A percentile compares a stretch with the other conserved stretches of the same genome.
Conservation (phyloP, 30 jellyfish, hydroid and myxozoan species). For the Cassiopea andromeda region DNA sequence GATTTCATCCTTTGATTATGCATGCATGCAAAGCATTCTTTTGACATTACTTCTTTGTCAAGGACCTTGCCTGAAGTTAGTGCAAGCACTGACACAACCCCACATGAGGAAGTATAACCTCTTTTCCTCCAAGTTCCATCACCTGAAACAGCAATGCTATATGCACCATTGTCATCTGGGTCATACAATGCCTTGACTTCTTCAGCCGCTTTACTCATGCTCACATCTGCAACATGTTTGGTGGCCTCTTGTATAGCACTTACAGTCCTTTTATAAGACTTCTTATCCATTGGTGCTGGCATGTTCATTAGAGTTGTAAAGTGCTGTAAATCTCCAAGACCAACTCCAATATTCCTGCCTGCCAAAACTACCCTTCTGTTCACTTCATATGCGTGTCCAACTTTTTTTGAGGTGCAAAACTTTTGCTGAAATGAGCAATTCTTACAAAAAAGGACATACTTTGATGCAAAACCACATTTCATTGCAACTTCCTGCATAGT, state of each 20-base stretch:
- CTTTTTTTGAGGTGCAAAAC: neutral
- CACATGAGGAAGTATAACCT: neutral
- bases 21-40: neutral
- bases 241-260: neutral
- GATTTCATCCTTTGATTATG: neutral
- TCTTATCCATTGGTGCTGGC: neutral
- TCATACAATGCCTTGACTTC: too few species aligned
- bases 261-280: neutral
- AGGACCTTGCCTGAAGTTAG: neutral
- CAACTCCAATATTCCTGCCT: constrained; percentile 11
- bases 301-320: constrained; percentile 10
- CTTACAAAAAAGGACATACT: neutral
- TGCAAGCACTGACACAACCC: neutral
- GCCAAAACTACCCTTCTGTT: neutral
- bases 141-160: constrained; percentile 6
- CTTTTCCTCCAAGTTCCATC: neutral
- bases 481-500: neutral
- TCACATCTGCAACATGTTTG: constrained; percentile 2
- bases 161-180: too few species aligned
- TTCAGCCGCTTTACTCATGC: constrained; percentile 6
- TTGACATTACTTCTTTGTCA: neutral
- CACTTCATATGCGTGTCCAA: neutral
- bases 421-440: neutral
- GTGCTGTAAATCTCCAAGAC: neutral
- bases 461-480: constrained; percentile 11